Conservation (phyloP, 2,113 vertebrate genomes). For the Arothron firmamentum region DNA sequence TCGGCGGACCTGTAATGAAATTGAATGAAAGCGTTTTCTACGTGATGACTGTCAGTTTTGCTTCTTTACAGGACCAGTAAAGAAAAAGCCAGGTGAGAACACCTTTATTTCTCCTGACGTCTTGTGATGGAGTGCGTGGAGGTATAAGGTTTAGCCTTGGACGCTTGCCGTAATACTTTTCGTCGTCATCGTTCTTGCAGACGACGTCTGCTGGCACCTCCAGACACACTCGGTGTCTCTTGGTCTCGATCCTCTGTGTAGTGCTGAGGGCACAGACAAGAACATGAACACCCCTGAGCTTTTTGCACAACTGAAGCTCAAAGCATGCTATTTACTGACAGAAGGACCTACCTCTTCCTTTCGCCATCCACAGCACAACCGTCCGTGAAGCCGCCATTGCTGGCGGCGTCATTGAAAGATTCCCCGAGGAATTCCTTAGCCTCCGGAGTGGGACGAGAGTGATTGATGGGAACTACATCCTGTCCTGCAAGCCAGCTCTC, state of each 20-base stretch:
- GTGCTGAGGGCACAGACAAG: slow-evolving; percentile 62
- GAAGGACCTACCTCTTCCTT: slow-evolving; percentile 59
- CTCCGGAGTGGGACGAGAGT: slow-evolving; percentile 88
- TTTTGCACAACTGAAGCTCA: no score
- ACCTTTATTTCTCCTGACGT: slow-evolving; percentile 65
- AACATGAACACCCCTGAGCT: not conserved
- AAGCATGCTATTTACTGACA: not conserved
- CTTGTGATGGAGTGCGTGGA: slow-evolving; percentile 37
- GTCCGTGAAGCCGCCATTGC: slow-evolving; percentile 25
- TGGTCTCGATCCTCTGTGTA: slow-evolving; percentile 93
- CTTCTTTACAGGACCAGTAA: not conserved
- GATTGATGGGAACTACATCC: slow-evolving; percentile 84
- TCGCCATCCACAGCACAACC: slow-evolving; percentile 51
- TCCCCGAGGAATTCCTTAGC: slow-evolving; percentile 83
- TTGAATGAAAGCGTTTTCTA: not conserved
- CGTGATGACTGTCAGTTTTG: not conserved
- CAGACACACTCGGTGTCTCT: slow-evolving; percentile 91
- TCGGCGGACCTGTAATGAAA: slow-evolving; percentile 60
- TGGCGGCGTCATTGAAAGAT: slow-evolving; percentile 30
- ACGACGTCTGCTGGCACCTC: slow-evolving; percentile 90
- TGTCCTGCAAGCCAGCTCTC: slow-evolving; percentile 90
- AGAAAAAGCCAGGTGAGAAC: not conserved
- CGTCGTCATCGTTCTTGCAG: slow-evolving; percentile 80
- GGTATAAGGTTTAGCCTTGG: slow-evolving; percentile 62
- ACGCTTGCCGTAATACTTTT: slow-evolving; percentile 66